Evolutionary conservation across 2,797 vertebrate species (phyloP).

Genomic region (Huso huso): DNA sequence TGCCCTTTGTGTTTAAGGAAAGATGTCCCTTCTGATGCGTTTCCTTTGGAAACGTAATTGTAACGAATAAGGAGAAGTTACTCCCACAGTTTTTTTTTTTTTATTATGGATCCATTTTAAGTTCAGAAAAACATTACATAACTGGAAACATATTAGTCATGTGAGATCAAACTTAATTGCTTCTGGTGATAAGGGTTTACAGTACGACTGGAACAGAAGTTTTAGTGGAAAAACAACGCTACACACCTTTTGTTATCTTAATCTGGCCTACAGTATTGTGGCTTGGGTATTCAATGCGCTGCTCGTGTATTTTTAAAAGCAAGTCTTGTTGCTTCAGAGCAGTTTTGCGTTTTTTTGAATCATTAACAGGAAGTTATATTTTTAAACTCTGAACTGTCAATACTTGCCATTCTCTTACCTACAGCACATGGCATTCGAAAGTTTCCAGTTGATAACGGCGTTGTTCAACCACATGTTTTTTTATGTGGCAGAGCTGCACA

Average conservation of each 20-base stretch:
- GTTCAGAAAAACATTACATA: slow-evolving; percentile 32
- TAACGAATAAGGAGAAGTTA: no score
- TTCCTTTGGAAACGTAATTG: no score
- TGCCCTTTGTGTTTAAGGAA: no score
- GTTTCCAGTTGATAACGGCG: slow-evolving; percentile 17
- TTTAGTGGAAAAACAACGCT: slow-evolving; percentile 18
- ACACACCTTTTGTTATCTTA: slow-evolving; percentile 15
- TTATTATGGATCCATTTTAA: slow-evolving; percentile 3
- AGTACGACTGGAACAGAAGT: slow-evolving; percentile 19
- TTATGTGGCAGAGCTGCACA: slow-evolving; percentile 17
- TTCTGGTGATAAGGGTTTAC: slow-evolving; percentile 30
- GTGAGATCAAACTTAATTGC: slow-evolving; percentile 16
- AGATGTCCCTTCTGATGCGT: no score
- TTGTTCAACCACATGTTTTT: slow-evolving; percentile 21
- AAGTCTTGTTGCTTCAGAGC: background rate
- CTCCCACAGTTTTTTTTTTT: no score
- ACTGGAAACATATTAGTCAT: slow-evolving; percentile 28
- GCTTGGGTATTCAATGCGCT: background rate
- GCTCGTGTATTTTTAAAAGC: background rate
- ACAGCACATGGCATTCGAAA: slow-evolving; percentile 18
- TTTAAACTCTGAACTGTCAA: slow-evolving; percentile 12
- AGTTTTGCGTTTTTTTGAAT: slow-evolving; percentile 5
- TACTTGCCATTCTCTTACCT: slow-evolving; percentile 10
- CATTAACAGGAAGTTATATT: slow-evolving; percentile 18
- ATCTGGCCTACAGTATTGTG: background rate